These are phyloP conservation scores for Zonitis immaculata DNA, from an alignment of 2,888 invertebrate species.

Conservation along the genomic window DNA sequence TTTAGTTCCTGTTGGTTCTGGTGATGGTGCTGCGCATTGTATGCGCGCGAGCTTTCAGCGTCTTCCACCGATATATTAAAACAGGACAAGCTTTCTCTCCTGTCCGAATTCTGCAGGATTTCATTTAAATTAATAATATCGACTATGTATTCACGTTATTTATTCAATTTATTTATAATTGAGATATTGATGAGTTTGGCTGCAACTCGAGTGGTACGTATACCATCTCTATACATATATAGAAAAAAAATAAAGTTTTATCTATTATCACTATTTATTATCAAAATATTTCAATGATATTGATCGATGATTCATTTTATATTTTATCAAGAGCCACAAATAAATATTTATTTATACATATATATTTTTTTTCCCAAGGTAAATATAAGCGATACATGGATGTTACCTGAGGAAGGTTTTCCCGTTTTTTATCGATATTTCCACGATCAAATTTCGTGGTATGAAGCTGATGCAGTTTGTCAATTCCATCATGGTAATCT, in stretches of 20 bases:
- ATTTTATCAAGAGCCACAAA: no score
- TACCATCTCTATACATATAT: no score
- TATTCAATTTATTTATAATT: neutral
- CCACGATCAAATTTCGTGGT: conserved; percentile 79
- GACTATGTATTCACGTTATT: neutral
- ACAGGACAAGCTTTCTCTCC: neutral
- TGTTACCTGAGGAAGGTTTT: conserved; percentile 73
- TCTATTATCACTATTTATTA: neutral
- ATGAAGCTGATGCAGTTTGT: conserved; percentile 78
- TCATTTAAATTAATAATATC: neutral
- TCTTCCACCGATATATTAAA: neutral
- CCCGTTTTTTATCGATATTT: conserved; percentile 80
- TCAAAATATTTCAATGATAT: no score
- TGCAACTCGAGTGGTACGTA: conserved; percentile 26
- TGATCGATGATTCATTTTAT: neutral
- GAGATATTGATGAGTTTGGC: conserved; percentile 13
- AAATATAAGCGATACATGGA: conserved; percentile 79
- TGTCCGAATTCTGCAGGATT: neutral
- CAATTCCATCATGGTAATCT: conserved; percentile 78
- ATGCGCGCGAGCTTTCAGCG: conserved; percentile 25
- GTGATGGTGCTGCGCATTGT: neutral
- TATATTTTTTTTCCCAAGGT: conserved; percentile 62
- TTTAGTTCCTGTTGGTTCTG: neutral
- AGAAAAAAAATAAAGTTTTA: no score
- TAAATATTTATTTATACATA: no score